Evolutionary conservation across 2,113 vertebrate species (phyloP).

Genomic region (Rostratula benghalensis): DNA sequence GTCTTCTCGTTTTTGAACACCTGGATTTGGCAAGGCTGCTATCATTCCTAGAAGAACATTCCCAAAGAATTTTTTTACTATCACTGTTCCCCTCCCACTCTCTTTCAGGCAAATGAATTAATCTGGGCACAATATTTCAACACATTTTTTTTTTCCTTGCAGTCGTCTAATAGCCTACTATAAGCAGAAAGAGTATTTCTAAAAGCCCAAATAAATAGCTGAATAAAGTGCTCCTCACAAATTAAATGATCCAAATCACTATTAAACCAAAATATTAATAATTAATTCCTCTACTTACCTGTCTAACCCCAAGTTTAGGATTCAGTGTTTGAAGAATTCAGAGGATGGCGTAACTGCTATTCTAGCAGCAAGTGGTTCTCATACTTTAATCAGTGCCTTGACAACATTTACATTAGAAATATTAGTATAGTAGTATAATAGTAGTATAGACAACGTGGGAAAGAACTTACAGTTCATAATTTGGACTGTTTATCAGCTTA

Average conservation of each 20-base stretch:
- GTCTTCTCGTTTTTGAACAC: constrained; percentile 43
- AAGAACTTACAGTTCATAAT: background rate
- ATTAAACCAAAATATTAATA: background rate
- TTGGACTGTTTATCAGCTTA: background rate
- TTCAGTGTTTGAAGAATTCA: background rate
- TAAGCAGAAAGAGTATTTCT: background rate
- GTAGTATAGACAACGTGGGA: background rate
- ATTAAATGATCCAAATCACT: background rate
- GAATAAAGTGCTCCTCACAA: background rate
- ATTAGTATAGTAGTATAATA: background rate
- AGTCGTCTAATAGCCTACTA: background rate
- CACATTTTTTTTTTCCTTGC: background rate
- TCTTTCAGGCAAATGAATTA: background rate
- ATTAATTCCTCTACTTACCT: background rate
- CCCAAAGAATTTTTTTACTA: constrained; percentile 2
- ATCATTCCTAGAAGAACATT: constrained; percentile 2
- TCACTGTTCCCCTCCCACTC: background rate
- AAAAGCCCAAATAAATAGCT: background rate
- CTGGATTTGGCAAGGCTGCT: constrained; percentile 50
- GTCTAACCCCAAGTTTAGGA: background rate
- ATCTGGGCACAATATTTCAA: background rate
- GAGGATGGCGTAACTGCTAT: background rate
- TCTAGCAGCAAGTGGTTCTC: background rate
- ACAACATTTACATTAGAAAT: background rate
- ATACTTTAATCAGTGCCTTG: background rate